Percentiles rank a stretch among this genome's conserved stretches.
Conservation (phyloP, 1,140 invertebrate species). For the Hylyphantes graminicola region DNA sequence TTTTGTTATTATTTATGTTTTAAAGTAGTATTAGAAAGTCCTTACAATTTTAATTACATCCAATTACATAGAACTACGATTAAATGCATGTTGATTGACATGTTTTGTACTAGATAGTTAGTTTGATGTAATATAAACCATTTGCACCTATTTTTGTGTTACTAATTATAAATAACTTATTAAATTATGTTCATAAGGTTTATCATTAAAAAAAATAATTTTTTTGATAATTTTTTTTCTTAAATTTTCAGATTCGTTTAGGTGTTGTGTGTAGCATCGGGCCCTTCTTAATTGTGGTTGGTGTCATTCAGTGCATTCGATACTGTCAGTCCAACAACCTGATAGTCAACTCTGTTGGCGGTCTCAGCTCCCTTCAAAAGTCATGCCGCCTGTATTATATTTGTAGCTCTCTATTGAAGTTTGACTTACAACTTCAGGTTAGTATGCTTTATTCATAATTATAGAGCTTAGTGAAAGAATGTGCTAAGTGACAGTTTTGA, state of each 20-base stretch:
- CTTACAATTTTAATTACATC: no score
- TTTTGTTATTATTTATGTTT: no score
- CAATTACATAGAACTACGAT: no score
- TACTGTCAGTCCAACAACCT: constrained; percentile 55
- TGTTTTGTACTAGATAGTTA: no score
- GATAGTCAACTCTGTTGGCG: constrained; percentile 54
- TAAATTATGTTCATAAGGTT: background rate
- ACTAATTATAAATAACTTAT: background rate
- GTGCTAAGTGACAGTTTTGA: no score
- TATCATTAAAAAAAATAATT: background rate
- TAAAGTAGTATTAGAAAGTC: no score
- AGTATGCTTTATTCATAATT: background rate
- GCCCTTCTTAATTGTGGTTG: constrained; percentile 45
- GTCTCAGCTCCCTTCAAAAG: constrained; percentile 27
- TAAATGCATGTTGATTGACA: no score
- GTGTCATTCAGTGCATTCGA: constrained; percentile 23
- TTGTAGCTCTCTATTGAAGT: constrained; percentile 51
- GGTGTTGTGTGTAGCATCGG: constrained; percentile 15
- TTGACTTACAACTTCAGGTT: constrained; percentile 60
- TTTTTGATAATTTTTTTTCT: background rate
- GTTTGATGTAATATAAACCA: background rate
- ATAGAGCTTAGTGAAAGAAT: no score
- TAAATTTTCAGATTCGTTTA: constrained; percentile 42
- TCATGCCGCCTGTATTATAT: constrained; percentile 43
- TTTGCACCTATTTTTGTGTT: background rate